These are phyloP conservation scores for Axis porcinus DNA, from an alignment of 2,113 vertebrate species.

Conservation along the genomic window DNA sequence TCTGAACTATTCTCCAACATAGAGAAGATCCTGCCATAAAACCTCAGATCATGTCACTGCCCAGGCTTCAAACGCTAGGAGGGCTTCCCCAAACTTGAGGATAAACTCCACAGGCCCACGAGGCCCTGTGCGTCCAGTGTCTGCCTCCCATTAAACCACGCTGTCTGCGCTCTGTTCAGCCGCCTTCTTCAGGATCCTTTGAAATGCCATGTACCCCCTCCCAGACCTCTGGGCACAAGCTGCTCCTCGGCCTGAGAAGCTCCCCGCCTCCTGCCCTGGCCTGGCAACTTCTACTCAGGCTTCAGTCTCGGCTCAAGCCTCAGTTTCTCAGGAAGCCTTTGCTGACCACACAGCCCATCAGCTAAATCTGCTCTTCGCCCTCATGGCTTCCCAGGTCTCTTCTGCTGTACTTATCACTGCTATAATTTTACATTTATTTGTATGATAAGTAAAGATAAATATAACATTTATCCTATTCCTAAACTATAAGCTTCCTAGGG, in stretches of 20 bases:
- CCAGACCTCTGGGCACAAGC: not conserved
- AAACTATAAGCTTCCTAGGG: not conserved
- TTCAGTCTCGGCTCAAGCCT: not conserved
- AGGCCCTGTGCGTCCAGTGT: not conserved
- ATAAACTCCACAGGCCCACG: not conserved
- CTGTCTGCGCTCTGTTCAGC: not conserved
- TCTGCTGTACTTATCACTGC: not conserved
- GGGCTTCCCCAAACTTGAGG: not conserved
- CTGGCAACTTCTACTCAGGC: not conserved
- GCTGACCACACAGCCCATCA: not conserved
- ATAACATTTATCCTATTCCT: not conserved
- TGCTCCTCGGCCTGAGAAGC: not conserved
- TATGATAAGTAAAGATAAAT: not conserved
- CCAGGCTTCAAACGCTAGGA: not conserved
- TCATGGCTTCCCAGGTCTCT: not conserved
- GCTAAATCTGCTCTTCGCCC: not conserved
- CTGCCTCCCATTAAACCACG: not conserved
- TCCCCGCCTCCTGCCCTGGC: not conserved
- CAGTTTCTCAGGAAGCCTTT: not conserved
- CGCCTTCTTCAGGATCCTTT: not conserved
- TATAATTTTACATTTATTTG: not conserved
- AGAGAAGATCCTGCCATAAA: not conserved
- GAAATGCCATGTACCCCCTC: not conserved
- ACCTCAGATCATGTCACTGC: not conserved
- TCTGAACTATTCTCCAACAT: not conserved